Percentiles rank a stretch among this genome's conserved stretches.
Evolutionary conservation across 1,140 invertebrate genomes (phyloP).

Genomic region (Heliothis virescens): DNA sequence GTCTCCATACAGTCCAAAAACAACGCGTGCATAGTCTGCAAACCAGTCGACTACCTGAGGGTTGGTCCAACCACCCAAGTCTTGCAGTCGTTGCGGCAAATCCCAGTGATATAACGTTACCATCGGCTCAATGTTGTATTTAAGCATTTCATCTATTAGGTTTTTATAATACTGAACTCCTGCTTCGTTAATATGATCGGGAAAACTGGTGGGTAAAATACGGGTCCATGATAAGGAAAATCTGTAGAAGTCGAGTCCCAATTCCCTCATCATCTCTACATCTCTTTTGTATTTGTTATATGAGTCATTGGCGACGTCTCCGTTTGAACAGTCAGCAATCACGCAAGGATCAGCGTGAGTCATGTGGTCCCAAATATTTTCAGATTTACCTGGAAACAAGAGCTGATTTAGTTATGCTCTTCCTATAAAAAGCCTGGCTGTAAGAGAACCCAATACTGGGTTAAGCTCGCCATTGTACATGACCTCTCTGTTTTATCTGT

Average conservation of each 20-base stretch:
- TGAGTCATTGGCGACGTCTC: conserved; percentile 78
- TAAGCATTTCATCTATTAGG: conserved; percentile 87
- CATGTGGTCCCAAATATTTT: conserved; percentile 87
- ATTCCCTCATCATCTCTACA: conserved; percentile 85
- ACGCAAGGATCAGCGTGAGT: conserved; percentile 81
- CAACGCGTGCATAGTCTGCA: conserved; percentile 87
- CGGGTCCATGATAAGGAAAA: conserved; percentile 90
- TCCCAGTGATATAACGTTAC: conserved; percentile 90
- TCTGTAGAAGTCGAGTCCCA: conserved; percentile 87
- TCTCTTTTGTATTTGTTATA: conserved; percentile 82
- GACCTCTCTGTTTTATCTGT: too few species aligned
- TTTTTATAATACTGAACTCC: conserved; percentile 89
- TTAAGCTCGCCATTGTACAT: too few species aligned
- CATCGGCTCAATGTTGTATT: conserved; percentile 85
- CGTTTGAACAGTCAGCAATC: conserved; percentile 86
- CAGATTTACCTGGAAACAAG: conserved; percentile 80
- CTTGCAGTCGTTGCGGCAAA: conserved; percentile 87
- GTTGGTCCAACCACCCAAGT: conserved; percentile 89
- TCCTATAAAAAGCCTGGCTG: too few species aligned
- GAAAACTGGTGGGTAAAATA: conserved; percentile 87
- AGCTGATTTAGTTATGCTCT: too few species aligned
- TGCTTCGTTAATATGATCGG: conserved; percentile 85
- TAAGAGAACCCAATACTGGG: too few species aligned
- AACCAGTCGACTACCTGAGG: conserved; percentile 88
- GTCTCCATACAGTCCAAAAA: conserved; percentile 88